Evolutionary conservation across 2,888 invertebrate species (phyloP).

Genomic region (Ophion ellenae): DNA sequence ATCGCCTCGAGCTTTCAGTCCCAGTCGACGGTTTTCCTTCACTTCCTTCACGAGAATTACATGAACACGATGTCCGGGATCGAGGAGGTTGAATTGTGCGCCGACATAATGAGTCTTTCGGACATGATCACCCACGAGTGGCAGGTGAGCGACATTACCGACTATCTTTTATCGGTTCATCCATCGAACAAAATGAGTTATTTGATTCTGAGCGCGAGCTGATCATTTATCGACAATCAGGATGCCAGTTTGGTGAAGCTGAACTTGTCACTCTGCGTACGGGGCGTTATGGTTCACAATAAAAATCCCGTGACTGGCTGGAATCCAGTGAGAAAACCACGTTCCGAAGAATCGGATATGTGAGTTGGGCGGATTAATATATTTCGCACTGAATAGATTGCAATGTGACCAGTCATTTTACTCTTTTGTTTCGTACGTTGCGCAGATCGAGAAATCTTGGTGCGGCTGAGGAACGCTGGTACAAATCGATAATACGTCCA

Average conservation of each 20-base stretch:
- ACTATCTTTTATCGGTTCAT: not conserved
- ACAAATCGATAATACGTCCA: slow-evolving; percentile 76
- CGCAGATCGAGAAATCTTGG: slow-evolving; percentile 76
- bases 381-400: no score
- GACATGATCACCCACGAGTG: slow-evolving; percentile 88
- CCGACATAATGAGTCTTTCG: slow-evolving; percentile 89
- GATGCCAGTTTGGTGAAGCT: slow-evolving; percentile 77
- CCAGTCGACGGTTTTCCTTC: slow-evolving; percentile 88
- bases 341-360: slow-evolving; percentile 69
- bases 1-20: slow-evolving; percentile 88
- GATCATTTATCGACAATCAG: slow-evolving; percentile 67
- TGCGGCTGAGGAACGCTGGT: slow-evolving; percentile 78
- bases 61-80: slow-evolving; percentile 88
- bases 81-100: slow-evolving; percentile 86
- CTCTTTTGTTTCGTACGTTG: slow-evolving; percentile 29
- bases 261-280: slow-evolving; percentile 83
- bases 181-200: not conserved
- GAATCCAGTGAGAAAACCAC: slow-evolving; percentile 88
- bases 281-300: slow-evolving; percentile 90
- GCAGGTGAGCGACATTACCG: slow-evolving; percentile 86
- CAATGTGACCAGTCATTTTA: not conserved
- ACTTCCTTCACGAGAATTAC: slow-evolving; percentile 91
- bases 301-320: slow-evolving; percentile 88
- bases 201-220: not conserved
- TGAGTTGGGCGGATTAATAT: slow-evolving; percentile 60